Conservation (phyloP, 2,797 vertebrate genomes). For the Sebastes hopkinsi region DNA sequence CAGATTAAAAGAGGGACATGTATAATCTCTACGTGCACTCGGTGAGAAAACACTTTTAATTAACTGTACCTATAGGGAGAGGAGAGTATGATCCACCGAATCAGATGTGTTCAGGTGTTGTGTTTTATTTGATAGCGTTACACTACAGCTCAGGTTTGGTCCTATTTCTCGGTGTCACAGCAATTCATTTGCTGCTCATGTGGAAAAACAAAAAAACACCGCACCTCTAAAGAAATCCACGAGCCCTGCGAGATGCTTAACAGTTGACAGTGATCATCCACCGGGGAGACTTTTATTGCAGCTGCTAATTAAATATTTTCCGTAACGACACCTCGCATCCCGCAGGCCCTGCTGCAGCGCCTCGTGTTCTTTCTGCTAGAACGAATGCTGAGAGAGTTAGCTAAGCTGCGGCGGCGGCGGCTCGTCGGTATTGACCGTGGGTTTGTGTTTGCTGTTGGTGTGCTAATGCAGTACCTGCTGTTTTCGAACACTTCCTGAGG, state of each 20-base stretch:
- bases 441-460: conserved; percentile 53
- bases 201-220: background rate
- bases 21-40: conserved; percentile 46
- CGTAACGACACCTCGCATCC: conserved; percentile 28
- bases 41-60: conserved; percentile 63
- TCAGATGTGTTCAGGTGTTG: conserved; percentile 31
- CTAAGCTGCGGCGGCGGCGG: conserved; percentile 16
- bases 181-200: conserved; percentile 24
- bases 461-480: conserved; percentile 67
- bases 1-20: conserved; percentile 56
- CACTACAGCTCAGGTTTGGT: background rate
- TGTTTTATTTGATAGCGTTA: conserved; percentile 33
- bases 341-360: conserved; percentile 24
- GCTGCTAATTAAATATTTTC: conserved; percentile 66
- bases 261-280: conserved; percentile 31
- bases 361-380: conserved; percentile 16
- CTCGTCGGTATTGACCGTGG: conserved; percentile 36
- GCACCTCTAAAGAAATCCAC: conserved; percentile 13
- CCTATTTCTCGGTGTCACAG: conserved; percentile 38
- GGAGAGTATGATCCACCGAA: background rate
- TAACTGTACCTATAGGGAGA: conserved; percentile 46
- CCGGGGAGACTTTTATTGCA: conserved; percentile 32
- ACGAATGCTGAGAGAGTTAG: background rate
- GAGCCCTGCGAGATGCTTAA: conserved; percentile 17
- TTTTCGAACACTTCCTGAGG: conserved; percentile 65